These are phyloP conservation scores for Lamellibrachia columna DNA, from an alignment of 2,888 invertebrate genomes.

Conservation along the genomic window DNA sequence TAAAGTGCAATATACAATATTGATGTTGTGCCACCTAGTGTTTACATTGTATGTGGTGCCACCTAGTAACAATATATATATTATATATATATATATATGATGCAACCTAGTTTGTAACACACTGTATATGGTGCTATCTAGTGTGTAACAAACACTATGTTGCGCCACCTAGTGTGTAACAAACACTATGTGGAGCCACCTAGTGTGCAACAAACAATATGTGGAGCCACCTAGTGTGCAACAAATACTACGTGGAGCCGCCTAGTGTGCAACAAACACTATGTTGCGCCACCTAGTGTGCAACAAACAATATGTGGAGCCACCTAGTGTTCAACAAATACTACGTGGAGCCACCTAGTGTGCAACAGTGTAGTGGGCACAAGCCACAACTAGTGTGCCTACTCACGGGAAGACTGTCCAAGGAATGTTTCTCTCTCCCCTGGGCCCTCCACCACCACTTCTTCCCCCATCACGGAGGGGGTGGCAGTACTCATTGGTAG, in stretches of 20 bases:
- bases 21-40: no score
- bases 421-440: slow-evolving; percentile 22
- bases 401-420: slow-evolving; percentile 22
- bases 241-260: not conserved
- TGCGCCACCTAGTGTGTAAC: no score
- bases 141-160: not conserved
- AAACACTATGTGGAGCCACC: not conserved
- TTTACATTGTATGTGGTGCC: no score
- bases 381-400: not conserved
- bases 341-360: not conserved
- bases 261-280: not conserved
- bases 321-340: not conserved
- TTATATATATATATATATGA: no score
- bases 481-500: slow-evolving; percentile 26
- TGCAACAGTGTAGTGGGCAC: not conserved
- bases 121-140: not conserved
- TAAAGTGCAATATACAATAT: no score
- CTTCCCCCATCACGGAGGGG: slow-evolving; percentile 31
- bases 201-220: no score
- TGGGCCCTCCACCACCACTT: slow-evolving; percentile 27
- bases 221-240: no score
- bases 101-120: no score
- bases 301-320: not conserved
- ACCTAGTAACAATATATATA: no score
- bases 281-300: no score